A percentile compares a stretch with the other conserved stretches of the same genome.
Evolutionary conservation across 37 sponge, comb jelly and placozoan species (phyloP).

Genomic region (Theonella swinhoei): DNA sequence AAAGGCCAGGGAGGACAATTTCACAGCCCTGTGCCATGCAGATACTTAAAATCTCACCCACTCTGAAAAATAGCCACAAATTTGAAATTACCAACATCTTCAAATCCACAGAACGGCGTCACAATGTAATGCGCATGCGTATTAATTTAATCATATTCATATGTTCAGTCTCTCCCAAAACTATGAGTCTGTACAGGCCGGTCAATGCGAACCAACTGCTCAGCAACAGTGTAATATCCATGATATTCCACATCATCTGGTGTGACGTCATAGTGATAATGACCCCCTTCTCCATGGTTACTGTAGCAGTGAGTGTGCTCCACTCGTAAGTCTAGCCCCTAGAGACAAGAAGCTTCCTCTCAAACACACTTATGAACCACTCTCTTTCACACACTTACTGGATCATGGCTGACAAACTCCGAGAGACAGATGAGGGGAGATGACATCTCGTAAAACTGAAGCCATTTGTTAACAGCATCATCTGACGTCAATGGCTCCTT

Average conservation of each 20-base stretch:
- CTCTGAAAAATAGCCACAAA: background rate
- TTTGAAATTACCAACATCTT: background rate
- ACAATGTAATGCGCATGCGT: background rate
- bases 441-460: conserved; percentile 83
- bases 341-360: too few species aligned
- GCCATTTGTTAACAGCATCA: conserved; percentile 89
- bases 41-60: too few species aligned
- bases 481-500: conserved; percentile 73
- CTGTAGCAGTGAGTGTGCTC: conserved; percentile 99
- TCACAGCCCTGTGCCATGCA: conserved; percentile 38
- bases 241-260: conserved; percentile 89
- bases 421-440: conserved; percentile 88
- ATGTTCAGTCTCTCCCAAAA: conserved; percentile 1
- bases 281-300: conserved; percentile 97
- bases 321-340: conserved; percentile 91
- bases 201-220: conserved; percentile 80
- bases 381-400: conserved; percentile 47
- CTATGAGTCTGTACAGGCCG: conserved; percentile 63
- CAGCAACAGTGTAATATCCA: conserved; percentile 85
- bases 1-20: conserved; percentile 29
- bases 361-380: background rate
- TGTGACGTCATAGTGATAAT: conserved; percentile 96
- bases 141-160: background rate
- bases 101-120: too few species aligned
- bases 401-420: conserved; percentile 90